A percentile compares a stretch with the other conserved stretches of the same genome.
Evolutionary conservation across 2,113 vertebrate species (phyloP).

Genomic region (Merops nubicus): DNA sequence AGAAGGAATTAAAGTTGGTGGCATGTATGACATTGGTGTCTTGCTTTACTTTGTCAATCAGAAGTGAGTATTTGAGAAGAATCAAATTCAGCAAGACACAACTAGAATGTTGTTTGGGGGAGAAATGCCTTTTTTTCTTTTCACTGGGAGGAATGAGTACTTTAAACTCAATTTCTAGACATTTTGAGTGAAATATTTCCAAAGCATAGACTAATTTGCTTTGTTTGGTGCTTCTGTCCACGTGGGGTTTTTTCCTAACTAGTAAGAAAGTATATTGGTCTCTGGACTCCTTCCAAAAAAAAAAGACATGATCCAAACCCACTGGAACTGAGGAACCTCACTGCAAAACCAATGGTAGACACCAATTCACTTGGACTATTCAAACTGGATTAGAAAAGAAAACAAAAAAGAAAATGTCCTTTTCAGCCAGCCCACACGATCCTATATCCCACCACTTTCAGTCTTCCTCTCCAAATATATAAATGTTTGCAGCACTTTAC

Average conservation of each 20-base stretch:
- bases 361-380: not conserved
- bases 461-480: not conserved
- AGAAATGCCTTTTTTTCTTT: not conserved
- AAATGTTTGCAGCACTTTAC: not conserved
- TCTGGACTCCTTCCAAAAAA: not conserved
- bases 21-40: accelerated
- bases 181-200: not conserved
- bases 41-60: not conserved
- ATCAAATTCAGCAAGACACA: not conserved
- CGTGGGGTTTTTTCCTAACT: too few species aligned
- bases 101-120: not conserved
- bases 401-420: not conserved
- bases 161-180: not conserved
- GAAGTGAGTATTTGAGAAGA: not conserved
- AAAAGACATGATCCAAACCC: not conserved
- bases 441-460: not conserved
- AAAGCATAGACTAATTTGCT: not conserved
- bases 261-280: not conserved
- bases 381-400: not conserved
- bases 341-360: not conserved
- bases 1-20: not conserved
- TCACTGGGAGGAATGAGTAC: not conserved
- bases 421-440: not conserved
- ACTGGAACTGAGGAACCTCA: not conserved
- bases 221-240: not conserved